A percentile compares a stretch with the other conserved stretches of the same genome.
These are phyloP conservation scores for Julus scandinavius DNA, from an alignment of 2,888 invertebrate species.

Conservation along the genomic window DNA sequence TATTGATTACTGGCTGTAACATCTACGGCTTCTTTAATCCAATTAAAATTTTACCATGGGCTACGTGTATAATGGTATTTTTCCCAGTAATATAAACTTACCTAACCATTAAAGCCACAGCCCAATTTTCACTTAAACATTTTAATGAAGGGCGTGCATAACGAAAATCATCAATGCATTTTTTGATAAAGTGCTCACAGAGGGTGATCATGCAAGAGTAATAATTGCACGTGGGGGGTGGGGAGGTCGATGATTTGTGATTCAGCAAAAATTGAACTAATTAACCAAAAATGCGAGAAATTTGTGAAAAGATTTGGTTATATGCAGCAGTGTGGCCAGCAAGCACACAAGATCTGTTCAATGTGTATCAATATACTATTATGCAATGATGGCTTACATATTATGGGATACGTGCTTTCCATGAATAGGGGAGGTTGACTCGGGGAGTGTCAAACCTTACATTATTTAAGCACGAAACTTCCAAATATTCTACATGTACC, in stretches of 20 bases:
- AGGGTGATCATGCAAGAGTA: constrained; percentile 44
- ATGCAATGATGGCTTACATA: constrained; percentile 7
- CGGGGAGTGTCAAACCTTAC: neutral
- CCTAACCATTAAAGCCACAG: neutral
- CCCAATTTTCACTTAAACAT: neutral
- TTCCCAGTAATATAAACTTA: neutral
- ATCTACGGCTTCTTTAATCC: neutral
- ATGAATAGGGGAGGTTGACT: constrained; percentile 15
- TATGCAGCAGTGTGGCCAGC: neutral
- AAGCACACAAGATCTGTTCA: neutral
- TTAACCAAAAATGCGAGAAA: constrained; percentile 37
- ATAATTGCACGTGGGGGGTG: neutral
- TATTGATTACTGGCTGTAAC: neutral
- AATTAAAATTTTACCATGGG: neutral
- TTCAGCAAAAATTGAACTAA: constrained; percentile 53
- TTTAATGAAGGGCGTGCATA: constrained; percentile 19
- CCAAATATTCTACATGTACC: neutral
- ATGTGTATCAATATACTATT: neutral
- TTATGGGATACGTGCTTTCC: constrained; percentile 29
- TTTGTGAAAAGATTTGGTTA: neutral
- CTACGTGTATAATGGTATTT: neutral
- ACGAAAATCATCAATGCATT: neutral
- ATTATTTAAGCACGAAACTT: neutral
- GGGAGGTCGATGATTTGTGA: constrained; percentile 20
- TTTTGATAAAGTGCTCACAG: constrained; percentile 4